Conservation (phyloP, 2,113 vertebrate genomes). For the Sinosuthora webbiana region DNA sequence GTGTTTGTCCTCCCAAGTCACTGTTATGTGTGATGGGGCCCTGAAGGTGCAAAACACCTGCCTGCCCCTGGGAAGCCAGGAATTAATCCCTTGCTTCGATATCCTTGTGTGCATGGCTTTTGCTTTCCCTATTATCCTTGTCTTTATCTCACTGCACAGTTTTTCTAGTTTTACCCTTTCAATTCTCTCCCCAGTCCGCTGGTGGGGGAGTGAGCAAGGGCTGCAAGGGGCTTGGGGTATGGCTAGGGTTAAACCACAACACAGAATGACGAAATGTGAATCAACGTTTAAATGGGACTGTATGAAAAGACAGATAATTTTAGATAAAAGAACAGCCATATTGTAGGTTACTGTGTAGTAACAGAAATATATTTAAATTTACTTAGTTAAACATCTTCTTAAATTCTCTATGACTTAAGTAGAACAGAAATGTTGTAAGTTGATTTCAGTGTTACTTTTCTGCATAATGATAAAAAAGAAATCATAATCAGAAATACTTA, state of each 20-base stretch:
- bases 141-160: neutral
- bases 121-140: neutral
- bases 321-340: neutral
- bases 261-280: neutral
- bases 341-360: neutral
- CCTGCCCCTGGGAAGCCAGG: neutral
- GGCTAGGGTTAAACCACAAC: neutral
- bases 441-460: neutral
- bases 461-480: neutral
- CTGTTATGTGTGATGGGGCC: rapidly evolving
- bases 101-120: neutral
- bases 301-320: neutral
- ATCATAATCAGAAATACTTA: neutral
- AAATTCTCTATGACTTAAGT: neutral
- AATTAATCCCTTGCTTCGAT: neutral
- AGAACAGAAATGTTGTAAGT: neutral
- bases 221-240: neutral
- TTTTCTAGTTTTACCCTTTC: neutral
- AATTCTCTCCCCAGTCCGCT: neutral
- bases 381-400: neutral
- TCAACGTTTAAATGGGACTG: neutral
- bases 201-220: neutral
- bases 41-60: neutral
- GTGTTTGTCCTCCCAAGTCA: neutral
- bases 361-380: neutral